Evolutionary conservation across 2,888 invertebrate species (phyloP).

Genomic region (Conomelus anceps): DNA sequence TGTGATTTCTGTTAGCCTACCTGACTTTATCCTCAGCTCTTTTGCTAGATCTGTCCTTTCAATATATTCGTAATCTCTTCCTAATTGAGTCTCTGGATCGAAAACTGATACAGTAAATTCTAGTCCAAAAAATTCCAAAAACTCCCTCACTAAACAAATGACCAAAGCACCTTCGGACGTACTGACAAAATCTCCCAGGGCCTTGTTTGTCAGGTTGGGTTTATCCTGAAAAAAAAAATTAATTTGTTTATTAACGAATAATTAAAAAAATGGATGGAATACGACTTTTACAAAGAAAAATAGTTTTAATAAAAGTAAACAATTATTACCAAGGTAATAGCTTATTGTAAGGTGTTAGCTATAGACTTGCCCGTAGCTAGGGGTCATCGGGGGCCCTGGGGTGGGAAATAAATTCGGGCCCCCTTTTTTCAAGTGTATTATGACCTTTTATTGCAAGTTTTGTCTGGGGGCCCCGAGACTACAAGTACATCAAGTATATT

Average conservation of each 20-base stretch:
- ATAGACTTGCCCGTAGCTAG: no score
- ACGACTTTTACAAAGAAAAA: no score
- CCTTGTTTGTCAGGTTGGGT: constrained; percentile 43
- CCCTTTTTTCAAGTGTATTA: no score
- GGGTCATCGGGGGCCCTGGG: no score
- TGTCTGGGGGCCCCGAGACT: no score
- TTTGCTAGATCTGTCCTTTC: constrained; percentile 44
- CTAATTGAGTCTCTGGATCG: constrained; percentile 69
- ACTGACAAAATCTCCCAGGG: constrained; percentile 51
- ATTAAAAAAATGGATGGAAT: no score
- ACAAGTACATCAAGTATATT: no score
- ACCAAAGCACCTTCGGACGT: constrained; percentile 54
- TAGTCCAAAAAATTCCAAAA: constrained; percentile 72
- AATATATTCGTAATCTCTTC: constrained; percentile 55
- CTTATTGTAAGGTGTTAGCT: no score
- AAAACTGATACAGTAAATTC: constrained; percentile 74
- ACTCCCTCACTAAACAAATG: constrained; percentile 65
- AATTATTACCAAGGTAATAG: no score
- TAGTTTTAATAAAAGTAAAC: no score
- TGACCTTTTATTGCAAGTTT: no score
- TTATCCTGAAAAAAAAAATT: constrained; percentile 33
- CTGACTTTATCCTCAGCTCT: constrained; percentile 26
- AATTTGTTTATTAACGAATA: neutral
- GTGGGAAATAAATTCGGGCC: no score
- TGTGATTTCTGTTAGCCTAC: neutral